Evolutionary conservation across 1,140 invertebrate genomes (phyloP).

Genomic region (Eciton burchellii): DNA sequence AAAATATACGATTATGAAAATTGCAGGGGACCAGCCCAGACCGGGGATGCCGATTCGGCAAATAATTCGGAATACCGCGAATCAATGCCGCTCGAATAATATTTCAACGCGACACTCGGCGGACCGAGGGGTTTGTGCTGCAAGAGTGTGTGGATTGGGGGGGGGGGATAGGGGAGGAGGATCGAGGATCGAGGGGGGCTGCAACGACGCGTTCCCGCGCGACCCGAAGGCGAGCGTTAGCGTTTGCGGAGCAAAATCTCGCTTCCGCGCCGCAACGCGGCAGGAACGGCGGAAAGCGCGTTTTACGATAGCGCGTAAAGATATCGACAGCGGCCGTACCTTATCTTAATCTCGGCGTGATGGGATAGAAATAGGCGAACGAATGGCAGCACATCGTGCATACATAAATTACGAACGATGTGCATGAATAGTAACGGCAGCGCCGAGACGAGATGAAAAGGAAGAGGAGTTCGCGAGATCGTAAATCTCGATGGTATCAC

Average conservation of each 20-base stretch:
- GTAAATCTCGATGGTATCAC: constrained; percentile 46
- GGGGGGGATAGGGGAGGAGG: no score
- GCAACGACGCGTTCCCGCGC: background rate
- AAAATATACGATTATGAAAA: constrained; percentile 47
- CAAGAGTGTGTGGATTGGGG: no score
- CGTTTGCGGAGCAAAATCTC: constrained; percentile 8
- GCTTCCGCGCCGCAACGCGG: background rate
- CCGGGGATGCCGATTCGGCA: background rate
- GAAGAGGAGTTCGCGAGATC: constrained; percentile 19
- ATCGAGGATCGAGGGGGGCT: no score
- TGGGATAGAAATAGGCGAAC: background rate
- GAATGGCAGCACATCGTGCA: constrained; percentile 15
- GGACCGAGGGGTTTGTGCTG: no score
- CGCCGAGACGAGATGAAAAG: constrained; percentile 11
- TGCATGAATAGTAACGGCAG: constrained; percentile 26
- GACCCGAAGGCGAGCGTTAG: constrained; percentile 4
- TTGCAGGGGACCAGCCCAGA: background rate
- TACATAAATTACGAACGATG: background rate
- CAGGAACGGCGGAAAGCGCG: no score
- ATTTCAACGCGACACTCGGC: constrained; percentile 43
- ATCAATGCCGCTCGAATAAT: constrained; percentile 54
- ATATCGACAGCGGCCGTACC: background rate
- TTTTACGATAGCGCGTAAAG: background rate
- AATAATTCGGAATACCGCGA: no score
- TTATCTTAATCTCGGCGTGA: constrained; percentile 6